phyloP scores from a whole-genome alignment of 2,888 invertebrate genomes.

The Drosophila ustulata region DNA sequence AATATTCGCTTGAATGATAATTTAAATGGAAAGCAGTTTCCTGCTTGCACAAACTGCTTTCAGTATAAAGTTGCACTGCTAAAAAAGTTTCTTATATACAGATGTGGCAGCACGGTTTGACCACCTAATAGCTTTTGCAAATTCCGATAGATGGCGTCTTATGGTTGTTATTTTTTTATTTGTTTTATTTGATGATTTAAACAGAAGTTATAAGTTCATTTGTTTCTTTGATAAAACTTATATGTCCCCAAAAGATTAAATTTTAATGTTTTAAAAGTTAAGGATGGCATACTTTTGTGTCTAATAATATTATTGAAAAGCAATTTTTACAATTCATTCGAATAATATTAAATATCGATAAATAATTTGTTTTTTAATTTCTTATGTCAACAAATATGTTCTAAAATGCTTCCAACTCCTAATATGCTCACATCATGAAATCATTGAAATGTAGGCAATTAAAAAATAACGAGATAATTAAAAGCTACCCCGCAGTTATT shows the following conservation, averaged over 20 bases:
- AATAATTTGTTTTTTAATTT: too few species aligned
- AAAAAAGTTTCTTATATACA: background rate
- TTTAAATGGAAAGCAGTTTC: too few species aligned
- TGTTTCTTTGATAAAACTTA: background rate
- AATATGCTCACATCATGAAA: slow-evolving; percentile 68
- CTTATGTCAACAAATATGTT: slow-evolving; percentile 17
- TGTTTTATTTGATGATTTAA: too few species aligned
- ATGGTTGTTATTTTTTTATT: too few species aligned
- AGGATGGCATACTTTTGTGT: too few species aligned
- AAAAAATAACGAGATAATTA: slow-evolving; percentile 83
- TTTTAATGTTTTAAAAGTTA: too few species aligned
- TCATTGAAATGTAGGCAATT: slow-evolving; percentile 76
- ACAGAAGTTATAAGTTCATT: background rate
- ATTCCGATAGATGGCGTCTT: background rate
- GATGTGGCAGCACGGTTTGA: background rate
- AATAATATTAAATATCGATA: too few species aligned
- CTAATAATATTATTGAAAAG: background rate
- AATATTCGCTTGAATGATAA: background rate
- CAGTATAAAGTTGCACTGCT: too few species aligned
- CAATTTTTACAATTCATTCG: background rate
- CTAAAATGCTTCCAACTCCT: slow-evolving; percentile 33
- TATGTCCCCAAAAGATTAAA: too few species aligned
- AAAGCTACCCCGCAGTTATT: slow-evolving; percentile 81
- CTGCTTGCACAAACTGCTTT: too few species aligned
- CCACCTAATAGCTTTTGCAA: background rate